Conservation (phyloP, 2,888 invertebrate species). For the Notocelia uddmanniana region DNA sequence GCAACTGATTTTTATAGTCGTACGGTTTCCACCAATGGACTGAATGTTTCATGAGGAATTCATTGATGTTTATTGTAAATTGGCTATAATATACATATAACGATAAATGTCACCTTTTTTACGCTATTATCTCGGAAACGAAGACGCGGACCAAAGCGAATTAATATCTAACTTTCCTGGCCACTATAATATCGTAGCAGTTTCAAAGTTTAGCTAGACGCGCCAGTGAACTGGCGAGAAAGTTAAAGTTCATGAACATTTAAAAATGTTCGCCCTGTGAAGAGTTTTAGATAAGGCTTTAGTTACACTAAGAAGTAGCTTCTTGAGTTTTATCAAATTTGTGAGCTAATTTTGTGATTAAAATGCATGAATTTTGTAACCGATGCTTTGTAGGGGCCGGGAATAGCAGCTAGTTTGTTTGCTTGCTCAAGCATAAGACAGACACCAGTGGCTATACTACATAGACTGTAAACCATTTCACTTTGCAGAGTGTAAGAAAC, state of each 20-base stretch:
- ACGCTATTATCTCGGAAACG: too few species aligned
- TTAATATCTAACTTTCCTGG: conserved; percentile 8
- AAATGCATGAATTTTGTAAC: conserved; percentile 35
- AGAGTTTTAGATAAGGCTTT: conserved; percentile 19
- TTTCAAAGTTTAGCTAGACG: conserved; percentile 19
- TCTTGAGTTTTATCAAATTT: conserved; percentile 21
- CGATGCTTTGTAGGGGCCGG: not conserved
- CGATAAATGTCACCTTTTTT: too few species aligned
- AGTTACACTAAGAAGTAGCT: conserved; percentile 13
- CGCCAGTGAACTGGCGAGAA: conserved; percentile 15
- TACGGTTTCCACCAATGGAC: too few species aligned
- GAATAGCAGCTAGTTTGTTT: not conserved
- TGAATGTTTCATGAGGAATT: too few species aligned
- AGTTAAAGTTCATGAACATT: conserved; percentile 43
- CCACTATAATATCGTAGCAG: conserved; percentile 16
- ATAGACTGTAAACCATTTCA: not conserved
- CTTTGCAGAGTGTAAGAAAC: not conserved
- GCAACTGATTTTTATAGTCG: too few species aligned
- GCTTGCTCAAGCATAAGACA: not conserved
- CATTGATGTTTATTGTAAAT: too few species aligned
- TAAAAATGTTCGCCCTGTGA: conserved; percentile 30
- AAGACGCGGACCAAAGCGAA: not conserved
- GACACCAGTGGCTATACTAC: not conserved
- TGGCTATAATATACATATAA: too few species aligned
- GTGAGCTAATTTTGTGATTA: conserved; percentile 29